Base-by-base conservation (phyloP, 2,888 invertebrate species). In the Cephonodes hylas region DNA sequence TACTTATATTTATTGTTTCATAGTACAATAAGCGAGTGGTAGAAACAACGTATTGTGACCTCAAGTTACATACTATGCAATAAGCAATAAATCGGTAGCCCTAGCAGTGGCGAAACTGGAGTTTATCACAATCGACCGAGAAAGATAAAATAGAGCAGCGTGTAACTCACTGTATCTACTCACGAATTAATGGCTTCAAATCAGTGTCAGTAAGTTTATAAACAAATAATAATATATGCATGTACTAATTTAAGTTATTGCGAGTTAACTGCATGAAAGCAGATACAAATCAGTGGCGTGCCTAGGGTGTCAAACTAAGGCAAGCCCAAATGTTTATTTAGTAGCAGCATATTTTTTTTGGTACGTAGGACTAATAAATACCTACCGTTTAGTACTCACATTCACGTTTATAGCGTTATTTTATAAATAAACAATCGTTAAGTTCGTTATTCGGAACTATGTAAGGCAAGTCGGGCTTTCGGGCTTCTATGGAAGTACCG, bases 61-160 rank as follows among this genome's bases (percentile, higher is more conserved):
- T 45, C 13, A 18, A 0, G 1, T 44, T 18, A 44, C 42, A 15
- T 18, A 8, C 15, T 2, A 8, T 20, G 7, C 20, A 18, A 44
- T 44, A 44, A 38, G 20, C 18, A 15, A 44, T 63, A 60, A 63
- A n/a, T 22, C 48, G 44, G 44, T 59, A 20, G 45, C 31, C 44
- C 44, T 59, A 42, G 18, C 18, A 59, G 23, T 58, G 62, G 58
- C 42, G 45, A 48, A 46, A 63, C 46, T 63, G 48, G 44, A 63
- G 62, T 73, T 75, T 81, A 80, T 81, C 81, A 69, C 70, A 66
- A 68, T 69, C 74, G 81, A 73, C 74, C 80, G 75, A 80, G 70
- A 74, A 80, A 79, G 81, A 80, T 80, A 80, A 76, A 74, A 72
- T 63, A 62, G 63, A 68, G 69, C 67, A 69, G 60, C 63, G 65